These are phyloP conservation scores for Eptesicus fuscus DNA, from an alignment of 2,113 vertebrate genomes.

Conservation along the genomic window DNA sequence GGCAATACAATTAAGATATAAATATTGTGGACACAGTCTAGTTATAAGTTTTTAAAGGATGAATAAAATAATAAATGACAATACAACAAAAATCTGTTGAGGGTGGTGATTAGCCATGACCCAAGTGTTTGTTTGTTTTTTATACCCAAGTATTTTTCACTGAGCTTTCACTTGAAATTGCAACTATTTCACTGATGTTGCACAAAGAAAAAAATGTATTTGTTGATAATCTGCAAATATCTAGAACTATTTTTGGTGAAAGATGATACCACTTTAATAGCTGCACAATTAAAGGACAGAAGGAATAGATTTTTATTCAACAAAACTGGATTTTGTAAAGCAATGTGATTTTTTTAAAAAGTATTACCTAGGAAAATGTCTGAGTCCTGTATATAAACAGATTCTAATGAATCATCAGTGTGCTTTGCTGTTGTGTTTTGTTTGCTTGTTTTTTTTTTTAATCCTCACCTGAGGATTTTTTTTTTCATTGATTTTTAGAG, in stretches of 20 bases:
- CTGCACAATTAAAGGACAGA: slow-evolving; percentile 26
- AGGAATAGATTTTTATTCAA: slow-evolving; percentile 9
- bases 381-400: not conserved
- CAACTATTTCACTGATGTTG: not conserved
- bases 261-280: not conserved
- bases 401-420: not conserved
- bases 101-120: not conserved
- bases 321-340: slow-evolving; percentile 7
- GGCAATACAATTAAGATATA: not conserved
- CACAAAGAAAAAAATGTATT: not conserved
- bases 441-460: too few species aligned
- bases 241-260: slow-evolving; percentile 8
- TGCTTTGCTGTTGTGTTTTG: not conserved
- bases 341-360: not conserved
- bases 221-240: slow-evolving; percentile 25
- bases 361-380: not conserved
- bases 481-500: too few species aligned
- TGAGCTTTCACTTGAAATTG: slow-evolving; percentile 31
- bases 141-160: not conserved
- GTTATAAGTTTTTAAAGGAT: not conserved
- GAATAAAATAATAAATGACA: not conserved
- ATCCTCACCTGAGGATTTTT: too few species aligned
- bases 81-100: not conserved
- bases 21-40: not conserved
- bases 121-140: not conserved